Conservation (phyloP, 2,797 vertebrate species). For the Acipenser oxyrinchus region DNA sequence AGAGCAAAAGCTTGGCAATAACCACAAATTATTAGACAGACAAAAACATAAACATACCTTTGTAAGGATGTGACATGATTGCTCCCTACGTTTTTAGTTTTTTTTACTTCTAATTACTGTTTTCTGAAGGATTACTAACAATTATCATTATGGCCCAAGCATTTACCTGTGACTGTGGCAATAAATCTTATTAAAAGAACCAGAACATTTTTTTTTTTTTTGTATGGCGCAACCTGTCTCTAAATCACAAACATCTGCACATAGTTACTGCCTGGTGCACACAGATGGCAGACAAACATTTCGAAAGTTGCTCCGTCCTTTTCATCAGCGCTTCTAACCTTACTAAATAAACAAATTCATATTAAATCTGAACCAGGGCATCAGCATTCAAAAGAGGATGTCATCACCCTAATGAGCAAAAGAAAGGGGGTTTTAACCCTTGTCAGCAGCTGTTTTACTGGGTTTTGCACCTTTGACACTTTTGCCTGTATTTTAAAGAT, state of each 20-base stretch:
- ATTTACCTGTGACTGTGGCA: slow-evolving; percentile 80
- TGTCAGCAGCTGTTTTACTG: neutral
- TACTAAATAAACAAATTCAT: slow-evolving; percentile 90
- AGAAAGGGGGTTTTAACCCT: slow-evolving; percentile 1
- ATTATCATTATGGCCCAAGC: slow-evolving; percentile 86
- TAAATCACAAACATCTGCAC: slow-evolving; percentile 89
- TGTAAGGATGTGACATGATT: slow-evolving; percentile 39
- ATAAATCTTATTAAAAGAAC: slow-evolving; percentile 98
- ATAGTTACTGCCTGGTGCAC: slow-evolving; percentile 83
- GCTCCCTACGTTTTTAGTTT: slow-evolving; percentile 41
- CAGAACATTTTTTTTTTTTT: slow-evolving; percentile 72
- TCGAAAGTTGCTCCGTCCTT: slow-evolving; percentile 85
- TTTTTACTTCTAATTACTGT: slow-evolving; percentile 60
- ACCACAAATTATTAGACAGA: slow-evolving; percentile 26
- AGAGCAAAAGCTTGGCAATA: slow-evolving; percentile 17
- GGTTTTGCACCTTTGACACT: neutral
- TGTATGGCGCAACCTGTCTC: slow-evolving; percentile 89
- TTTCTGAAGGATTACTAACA: slow-evolving; percentile 81
- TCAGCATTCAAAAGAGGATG: slow-evolving; percentile 79
- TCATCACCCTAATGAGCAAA: slow-evolving; percentile 73
- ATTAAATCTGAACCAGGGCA: slow-evolving; percentile 74
- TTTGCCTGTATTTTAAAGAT: neutral
- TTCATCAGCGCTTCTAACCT: slow-evolving; percentile 81
- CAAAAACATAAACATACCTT: slow-evolving; percentile 38
- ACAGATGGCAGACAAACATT: slow-evolving; percentile 92